Conservation (phyloP, 2,888 invertebrate genomes). For the Congeria kusceri region DNA sequence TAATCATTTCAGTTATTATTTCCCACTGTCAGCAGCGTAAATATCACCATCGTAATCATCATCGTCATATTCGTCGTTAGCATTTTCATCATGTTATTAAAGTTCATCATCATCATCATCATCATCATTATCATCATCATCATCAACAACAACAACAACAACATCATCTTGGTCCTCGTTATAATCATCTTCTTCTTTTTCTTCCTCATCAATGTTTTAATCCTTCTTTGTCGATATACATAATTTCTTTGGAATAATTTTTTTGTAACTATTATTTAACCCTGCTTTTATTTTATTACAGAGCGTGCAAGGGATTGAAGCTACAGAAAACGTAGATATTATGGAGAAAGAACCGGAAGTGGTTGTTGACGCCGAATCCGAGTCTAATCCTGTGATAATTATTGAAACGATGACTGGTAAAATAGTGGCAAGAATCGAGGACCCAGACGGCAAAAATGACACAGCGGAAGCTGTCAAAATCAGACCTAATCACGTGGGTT, state of each 20-base stretch:
- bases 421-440: neutral
- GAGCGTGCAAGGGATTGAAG: neutral
- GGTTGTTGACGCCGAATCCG: neutral
- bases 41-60: too few species aligned
- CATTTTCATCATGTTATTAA: too few species aligned
- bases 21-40: neutral
- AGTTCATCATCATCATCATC: too few species aligned
- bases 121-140: too few species aligned
- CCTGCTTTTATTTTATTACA: neutral
- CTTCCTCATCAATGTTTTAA: too few species aligned
- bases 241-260: too few species aligned
- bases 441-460: neutral
- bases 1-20: too few species aligned
- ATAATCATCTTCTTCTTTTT: neutral
- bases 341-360: neutral
- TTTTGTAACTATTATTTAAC: neutral
- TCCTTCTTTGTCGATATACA: too few species aligned
- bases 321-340: neutral
- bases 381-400: neutral
- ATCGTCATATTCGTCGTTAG: too few species aligned
- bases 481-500: too few species aligned
- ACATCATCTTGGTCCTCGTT: constrained; percentile 2
- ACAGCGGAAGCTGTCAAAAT: neutral
- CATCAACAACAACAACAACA: too few species aligned
- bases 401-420: neutral